These are phyloP conservation scores for Trinorchestia longiramus DNA, from an alignment of 1,140 invertebrate genomes.

Conservation along the genomic window DNA sequence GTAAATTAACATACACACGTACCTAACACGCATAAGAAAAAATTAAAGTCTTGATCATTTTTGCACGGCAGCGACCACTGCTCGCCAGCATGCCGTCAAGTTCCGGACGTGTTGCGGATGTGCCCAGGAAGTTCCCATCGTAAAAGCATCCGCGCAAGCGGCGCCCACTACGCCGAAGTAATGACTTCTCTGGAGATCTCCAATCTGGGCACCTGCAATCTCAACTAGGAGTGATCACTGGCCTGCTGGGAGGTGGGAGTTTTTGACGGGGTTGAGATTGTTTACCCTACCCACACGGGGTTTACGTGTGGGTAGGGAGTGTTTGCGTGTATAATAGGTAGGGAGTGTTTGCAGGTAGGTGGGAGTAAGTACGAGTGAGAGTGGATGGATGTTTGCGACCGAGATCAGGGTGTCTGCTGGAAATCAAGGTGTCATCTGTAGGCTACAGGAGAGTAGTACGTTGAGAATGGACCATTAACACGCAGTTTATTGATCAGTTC, in stretches of 20 bases:
- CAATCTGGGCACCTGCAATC: conserved; percentile 46
- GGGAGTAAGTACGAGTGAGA: not conserved
- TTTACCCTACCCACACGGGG: no score
- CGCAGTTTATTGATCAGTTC: no score
- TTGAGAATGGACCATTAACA: not conserved
- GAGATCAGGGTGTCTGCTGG: not conserved
- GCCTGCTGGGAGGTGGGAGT: not conserved
- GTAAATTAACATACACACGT: no score
- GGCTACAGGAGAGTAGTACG: not conserved
- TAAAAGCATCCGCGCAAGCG: conserved; percentile 20
- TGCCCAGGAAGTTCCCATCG: conserved; percentile 45
- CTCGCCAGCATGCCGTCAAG: not conserved
- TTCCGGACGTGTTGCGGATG: not conserved
- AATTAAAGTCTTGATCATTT: not conserved
- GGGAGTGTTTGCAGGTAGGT: not conserved
- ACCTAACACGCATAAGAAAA: no score
- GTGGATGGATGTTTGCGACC: not conserved
- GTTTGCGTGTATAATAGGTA: not conserved
- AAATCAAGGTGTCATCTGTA: not conserved
- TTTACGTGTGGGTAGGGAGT: not conserved
- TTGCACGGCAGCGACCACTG: not conserved
- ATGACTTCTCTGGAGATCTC: not conserved
- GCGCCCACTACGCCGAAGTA: not conserved
- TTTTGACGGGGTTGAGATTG: not conserved
- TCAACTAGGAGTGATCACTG: not conserved